Evolutionary conservation across 23 tunicate genomes (phyloP), one percentile per base, ranked within the genome.

Genomic region (Trididemnum nubilum): DNA sequence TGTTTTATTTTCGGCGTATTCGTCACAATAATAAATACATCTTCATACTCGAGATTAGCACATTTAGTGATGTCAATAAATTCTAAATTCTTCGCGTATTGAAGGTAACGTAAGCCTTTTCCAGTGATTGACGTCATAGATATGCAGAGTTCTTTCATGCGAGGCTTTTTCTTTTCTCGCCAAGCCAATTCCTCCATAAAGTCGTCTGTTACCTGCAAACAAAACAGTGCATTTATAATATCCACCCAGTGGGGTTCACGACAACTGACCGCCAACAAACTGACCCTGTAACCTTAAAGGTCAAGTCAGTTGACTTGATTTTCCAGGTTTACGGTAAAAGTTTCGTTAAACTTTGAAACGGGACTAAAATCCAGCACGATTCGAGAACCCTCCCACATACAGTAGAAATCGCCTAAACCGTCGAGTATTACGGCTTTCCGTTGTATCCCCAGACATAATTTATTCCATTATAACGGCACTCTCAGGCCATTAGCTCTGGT

Each of bases 111-210:
- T 28, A 39, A 24, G 2, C 67, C 66, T 29, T 77, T 77, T 30
- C 81, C 40, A 5, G 67, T 57, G n/a, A 77, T 67, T 2, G 67
- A 66, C 9, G 67, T 77, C 66, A 77, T 77, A 3, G 81, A 52
- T 2, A 77, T 26, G 37, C 24, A 18, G 12, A 77, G 31, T 12
- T 24, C n/a, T 24, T 52, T 36, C 81, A 77, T 77, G 7, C 2
- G 3, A 15, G 81, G 81, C 3, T 25, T 26, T 22, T 52, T 77
- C 67, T 28, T 52, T 77, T 77, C 81, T n/a, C 38, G 66, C 67
- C 26, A 9, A 29, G 66, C 81, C 12, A 77, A 54, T 12, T 36
- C 81, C 5, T 32, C 3, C 9, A 77, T 54, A 29, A 35, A 52
- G 25, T 52, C 40, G 27, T 57, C 81, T 2, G 81, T 77, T 21